Percentiles rank a stretch among this genome's conserved stretches.
These are phyloP conservation scores for Stegostoma tigrinum DNA, from an alignment of 2,113 vertebrate genomes.

Conservation along the genomic window DNA sequence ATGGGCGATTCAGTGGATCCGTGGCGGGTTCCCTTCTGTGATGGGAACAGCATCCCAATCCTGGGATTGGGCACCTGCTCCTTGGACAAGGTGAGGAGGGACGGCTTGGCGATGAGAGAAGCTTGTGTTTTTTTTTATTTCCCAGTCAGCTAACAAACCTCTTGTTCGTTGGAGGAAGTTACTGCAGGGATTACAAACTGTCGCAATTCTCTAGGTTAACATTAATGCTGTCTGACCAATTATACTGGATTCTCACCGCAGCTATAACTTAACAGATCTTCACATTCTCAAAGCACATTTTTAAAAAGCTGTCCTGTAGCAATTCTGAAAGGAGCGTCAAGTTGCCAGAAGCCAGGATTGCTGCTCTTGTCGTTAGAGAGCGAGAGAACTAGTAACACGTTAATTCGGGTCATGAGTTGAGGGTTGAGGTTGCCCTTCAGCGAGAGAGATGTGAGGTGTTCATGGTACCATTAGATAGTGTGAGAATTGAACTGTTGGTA, in stretches of 20 bases:
- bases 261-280: not conserved
- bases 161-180: not conserved
- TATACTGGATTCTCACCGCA: not conserved
- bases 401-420: no score
- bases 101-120: not conserved
- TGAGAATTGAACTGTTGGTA: no score
- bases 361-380: no score
- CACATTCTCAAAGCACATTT: not conserved
- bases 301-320: not conserved
- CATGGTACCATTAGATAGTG: no score
- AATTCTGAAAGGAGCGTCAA: not conserved
- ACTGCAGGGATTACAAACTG: not conserved
- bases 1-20: not conserved
- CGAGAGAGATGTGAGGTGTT: no score
- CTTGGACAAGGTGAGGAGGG: no score
- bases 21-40: not conserved
- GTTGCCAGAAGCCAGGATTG: no score
- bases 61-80: not conserved
- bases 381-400: no score
- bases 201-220: no score
- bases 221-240: not conserved
- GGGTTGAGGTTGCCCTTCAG: no score
- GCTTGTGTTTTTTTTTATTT: not conserved
- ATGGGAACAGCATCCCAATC: not conserved
- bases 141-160: no score